phyloP scores from a whole-genome alignment of 2,888 invertebrate species.

The Melanargia galathea region DNA sequence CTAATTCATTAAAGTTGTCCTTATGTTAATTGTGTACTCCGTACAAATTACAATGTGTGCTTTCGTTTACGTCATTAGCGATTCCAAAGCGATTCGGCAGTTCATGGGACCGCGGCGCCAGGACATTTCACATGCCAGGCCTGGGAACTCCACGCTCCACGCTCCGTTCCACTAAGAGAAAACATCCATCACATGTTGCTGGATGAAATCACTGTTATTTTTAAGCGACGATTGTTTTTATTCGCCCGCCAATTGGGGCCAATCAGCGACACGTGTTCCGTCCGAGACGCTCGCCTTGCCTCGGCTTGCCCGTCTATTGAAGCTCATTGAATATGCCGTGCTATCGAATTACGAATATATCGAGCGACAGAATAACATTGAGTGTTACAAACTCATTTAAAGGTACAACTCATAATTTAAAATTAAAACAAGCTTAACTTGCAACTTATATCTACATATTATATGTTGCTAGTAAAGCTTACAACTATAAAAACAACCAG shows the following conservation, averaged over 20 bases:
- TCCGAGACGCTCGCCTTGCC: constrained; percentile 66
- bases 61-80: constrained; percentile 59
- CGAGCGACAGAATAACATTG: constrained; percentile 19
- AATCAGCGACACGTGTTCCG: constrained; percentile 81
- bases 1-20: background rate
- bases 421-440: background rate
- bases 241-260: constrained; percentile 82
- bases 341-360: constrained; percentile 45
- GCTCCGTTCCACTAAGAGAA: constrained; percentile 64
- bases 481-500: background rate
- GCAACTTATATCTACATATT: no score
- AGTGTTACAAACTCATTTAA: background rate
- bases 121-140: constrained; percentile 74
- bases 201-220: constrained; percentile 82
- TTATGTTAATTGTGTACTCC: constrained; percentile 39
- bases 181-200: constrained; percentile 76
- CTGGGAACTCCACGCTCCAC: constrained; percentile 64
- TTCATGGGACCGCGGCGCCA: constrained; percentile 63
- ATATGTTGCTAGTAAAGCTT: background rate
- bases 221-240: constrained; percentile 82
- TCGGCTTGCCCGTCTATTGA: constrained; percentile 66
- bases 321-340: constrained; percentile 61
- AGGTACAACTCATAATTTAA: background rate
- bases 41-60: constrained; percentile 1
- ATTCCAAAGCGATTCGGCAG: constrained; percentile 59